phyloP scores from a whole-genome alignment of 2,797 vertebrate species.

The Semaprochilodus insignis region DNA sequence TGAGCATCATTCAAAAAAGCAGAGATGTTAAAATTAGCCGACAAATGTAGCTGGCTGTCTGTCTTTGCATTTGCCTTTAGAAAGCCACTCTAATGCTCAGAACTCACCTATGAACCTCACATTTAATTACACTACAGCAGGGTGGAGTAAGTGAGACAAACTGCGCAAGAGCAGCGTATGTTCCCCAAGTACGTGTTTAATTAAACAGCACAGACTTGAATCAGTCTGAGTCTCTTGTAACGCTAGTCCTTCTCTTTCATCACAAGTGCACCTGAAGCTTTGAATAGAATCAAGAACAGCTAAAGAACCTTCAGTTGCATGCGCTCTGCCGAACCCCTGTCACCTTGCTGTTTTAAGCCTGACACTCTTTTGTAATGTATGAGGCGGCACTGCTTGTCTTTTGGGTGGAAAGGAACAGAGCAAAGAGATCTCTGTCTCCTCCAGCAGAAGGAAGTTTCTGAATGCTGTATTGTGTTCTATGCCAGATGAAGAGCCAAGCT shows the following conservation, averaged over 20 bases:
- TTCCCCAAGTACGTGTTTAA: neutral
- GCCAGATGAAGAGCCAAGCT: neutral
- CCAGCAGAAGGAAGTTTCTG: neutral
- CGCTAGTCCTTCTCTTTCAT: neutral
- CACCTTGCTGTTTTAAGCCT: constrained; percentile 29
- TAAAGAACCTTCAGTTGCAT: constrained; percentile 24
- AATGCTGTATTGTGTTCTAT: neutral
- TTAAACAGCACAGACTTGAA: constrained; percentile 11
- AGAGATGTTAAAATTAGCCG: too few species aligned
- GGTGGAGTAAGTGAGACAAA: neutral
- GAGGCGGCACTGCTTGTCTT: neutral
- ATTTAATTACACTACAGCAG: neutral
- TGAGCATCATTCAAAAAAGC: too few species aligned
- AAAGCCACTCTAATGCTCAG: too few species aligned
- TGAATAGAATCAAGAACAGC: constrained; percentile 48
- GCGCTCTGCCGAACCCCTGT: constrained; percentile 30
- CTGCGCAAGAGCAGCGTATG: neutral
- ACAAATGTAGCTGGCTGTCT: too few species aligned
- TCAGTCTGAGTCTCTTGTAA: constrained; percentile 5
- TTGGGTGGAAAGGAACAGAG: neutral
- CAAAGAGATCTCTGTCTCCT: neutral
- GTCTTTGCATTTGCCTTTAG: too few species aligned
- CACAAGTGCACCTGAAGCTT: constrained; percentile 43
- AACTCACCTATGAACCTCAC: neutral
- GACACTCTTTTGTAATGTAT: constrained; percentile 37